Conservation (phyloP, 2,888 invertebrate genomes). For the Noctua comes region DNA sequence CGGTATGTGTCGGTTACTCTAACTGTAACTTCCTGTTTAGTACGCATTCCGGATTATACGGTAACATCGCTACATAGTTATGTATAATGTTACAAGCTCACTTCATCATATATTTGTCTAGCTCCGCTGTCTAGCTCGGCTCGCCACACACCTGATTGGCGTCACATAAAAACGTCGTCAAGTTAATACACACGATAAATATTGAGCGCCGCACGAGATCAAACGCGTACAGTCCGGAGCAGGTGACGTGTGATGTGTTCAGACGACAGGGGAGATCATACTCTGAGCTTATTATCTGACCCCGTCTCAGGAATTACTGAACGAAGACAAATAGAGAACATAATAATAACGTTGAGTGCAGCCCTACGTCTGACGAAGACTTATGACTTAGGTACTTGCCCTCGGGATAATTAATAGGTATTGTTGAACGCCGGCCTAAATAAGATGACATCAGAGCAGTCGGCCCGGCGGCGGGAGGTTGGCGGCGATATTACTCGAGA, state of each 20-base stretch:
- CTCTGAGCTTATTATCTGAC: constrained; percentile 2
- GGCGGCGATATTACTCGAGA: neutral
- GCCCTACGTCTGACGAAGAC: constrained; percentile 25
- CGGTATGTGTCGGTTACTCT: neutral
- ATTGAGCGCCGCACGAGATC: constrained; percentile 21
- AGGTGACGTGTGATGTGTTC: neutral
- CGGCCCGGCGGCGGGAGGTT: neutral
- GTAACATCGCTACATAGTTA: neutral
- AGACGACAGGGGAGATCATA: neutral
- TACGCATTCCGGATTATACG: neutral
- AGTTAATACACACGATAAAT: constrained; percentile 25
- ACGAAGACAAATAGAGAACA: constrained; percentile 18
- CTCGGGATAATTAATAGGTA: constrained; percentile 43
- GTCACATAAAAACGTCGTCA: constrained; percentile 9
- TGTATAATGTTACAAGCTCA: neutral
- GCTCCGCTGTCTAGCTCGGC: neutral
- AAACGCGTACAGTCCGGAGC: constrained; percentile 1
- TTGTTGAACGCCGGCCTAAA: constrained; percentile 31
- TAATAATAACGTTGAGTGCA: constrained; percentile 15
- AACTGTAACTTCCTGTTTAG: neutral
- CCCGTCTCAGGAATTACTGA: constrained; percentile 11
- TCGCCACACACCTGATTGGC: constrained; percentile 13
- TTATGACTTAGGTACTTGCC: constrained; percentile 21
- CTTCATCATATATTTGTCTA: neutral
- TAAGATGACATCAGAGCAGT: constrained; percentile 27